Conservation (phyloP, 2,113 vertebrate genomes). For the Neolamprologus fasciatus region DNA sequence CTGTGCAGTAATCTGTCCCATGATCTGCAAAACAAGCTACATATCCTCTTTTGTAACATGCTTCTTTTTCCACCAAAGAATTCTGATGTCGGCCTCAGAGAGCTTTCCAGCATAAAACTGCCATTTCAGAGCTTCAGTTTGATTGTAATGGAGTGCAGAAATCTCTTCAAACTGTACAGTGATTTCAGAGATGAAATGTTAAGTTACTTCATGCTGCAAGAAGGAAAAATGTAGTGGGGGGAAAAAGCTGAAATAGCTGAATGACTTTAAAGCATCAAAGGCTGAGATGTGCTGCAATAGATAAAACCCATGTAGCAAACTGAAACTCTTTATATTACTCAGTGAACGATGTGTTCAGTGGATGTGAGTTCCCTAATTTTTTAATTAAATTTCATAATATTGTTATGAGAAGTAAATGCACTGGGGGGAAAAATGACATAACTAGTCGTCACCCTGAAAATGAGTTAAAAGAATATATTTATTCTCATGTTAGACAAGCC, state of each 20-base stretch:
- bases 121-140: not conserved
- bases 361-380: not conserved
- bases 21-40: not conserved
- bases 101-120: not conserved
- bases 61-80: not conserved
- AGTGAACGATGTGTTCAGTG: not conserved
- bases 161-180: not conserved
- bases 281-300: not conserved
- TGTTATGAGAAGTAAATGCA: not conserved
- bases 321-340: not conserved
- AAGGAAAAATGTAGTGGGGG: not conserved
- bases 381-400: not conserved
- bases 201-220: not conserved
- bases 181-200: not conserved
- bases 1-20: not conserved
- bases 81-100: not conserved
- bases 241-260: not conserved
- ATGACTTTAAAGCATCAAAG: not conserved
- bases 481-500: not conserved
- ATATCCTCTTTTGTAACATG: not conserved
- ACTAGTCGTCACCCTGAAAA: not conserved
- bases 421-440: not conserved
- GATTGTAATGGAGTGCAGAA: not conserved
- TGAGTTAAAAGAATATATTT: not conserved
- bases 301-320: not conserved